Base-by-base conservation (phyloP, 2,888 invertebrate genomes). In the Coenonympha glycerion region DNA sequence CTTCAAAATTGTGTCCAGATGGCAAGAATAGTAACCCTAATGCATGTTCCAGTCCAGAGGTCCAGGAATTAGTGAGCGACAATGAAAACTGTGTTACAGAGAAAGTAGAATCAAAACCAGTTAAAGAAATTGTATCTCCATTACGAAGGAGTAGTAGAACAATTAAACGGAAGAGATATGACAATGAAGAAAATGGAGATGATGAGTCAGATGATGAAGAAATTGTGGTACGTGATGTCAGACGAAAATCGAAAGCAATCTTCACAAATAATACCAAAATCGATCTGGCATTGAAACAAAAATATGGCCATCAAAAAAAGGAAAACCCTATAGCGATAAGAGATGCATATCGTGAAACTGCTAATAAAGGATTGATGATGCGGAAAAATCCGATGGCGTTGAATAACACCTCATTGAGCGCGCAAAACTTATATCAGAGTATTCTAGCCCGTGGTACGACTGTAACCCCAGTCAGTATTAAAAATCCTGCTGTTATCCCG, bases 281-380 rank as follows among this genome's bases (percentile, higher is more conserved):
- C 2, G 92, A 92, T 70, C 91, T 92, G 61, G 91, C 92, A 6
- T 88, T 90, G 9, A 91, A 91, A 63, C 73, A 78, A 56, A 68
- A 69, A 56, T 41, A 62, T 15, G 66, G 68, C 46, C 64, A 59
- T 46, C 82, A 83, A 41, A 90, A 92, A 69, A 91, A 94, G 65
- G 91, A 94, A 72, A 92, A 92, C 0, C 92, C 92, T 5, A 82
- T 94, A 59, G 93, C 94, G 24, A 93, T 94, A 42, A 93, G 94
- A 59, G 94, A 94, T 67, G 92, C 93, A 8, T 92, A 93, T 79
- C 90, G 92, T 22, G 90, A 91, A 65, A 75, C 91, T 49, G 89
- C 91, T 50, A 91, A 90, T 15, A 90, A 91, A 60, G 90, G 90
- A 9, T 46, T 41, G 22, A 78, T 71, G 53, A 77, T 73, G 49